These are phyloP conservation scores for Oryzias curvinotus DNA, from an alignment of 2,113 vertebrate species.

Conservation along the genomic window DNA sequence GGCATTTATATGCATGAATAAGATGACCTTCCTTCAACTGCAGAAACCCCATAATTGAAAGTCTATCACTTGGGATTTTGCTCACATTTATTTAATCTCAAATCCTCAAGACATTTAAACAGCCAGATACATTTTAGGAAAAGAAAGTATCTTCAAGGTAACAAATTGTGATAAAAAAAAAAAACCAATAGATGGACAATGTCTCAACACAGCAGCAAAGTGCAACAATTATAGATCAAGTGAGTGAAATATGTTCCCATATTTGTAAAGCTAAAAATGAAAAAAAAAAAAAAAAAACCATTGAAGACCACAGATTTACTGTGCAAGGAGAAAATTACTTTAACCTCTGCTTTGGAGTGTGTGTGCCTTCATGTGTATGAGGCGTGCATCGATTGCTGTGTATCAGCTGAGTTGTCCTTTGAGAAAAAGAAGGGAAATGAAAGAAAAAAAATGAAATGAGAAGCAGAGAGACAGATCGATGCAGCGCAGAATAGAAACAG, in stretches of 20 bases:
- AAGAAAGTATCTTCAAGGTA: constrained; percentile 29
- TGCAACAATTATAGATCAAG: constrained; percentile 49
- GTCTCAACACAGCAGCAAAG: constrained; percentile 42
- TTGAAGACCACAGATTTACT: no score
- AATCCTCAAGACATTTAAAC: constrained; percentile 41
- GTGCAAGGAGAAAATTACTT: neutral
- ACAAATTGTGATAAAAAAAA: constrained; percentile 52
- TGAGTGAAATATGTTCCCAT: constrained; percentile 46
- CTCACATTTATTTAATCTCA: constrained; percentile 25
- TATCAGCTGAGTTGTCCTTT: constrained; percentile 54
- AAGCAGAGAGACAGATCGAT: constrained; percentile 37
- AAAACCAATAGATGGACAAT: constrained; percentile 30
- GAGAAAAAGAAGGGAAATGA: constrained; percentile 51
- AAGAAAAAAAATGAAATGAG: constrained; percentile 39
- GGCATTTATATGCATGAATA: no score
- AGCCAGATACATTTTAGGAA: constrained; percentile 40
- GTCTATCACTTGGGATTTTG: no score
- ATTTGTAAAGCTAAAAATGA: constrained; percentile 15
- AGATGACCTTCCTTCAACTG: no score
- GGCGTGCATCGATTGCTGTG: constrained; percentile 40
- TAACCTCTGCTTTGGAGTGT: neutral
- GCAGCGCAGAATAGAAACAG: constrained; percentile 27
- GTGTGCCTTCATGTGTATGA: constrained; percentile 18
- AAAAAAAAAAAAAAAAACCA: neutral
- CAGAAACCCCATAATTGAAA: no score